Evolutionary conservation across 2,113 vertebrate genomes (phyloP), one percentile per base, ranked within the genome.

Genomic region (Aegotheles bennettii): DNA sequence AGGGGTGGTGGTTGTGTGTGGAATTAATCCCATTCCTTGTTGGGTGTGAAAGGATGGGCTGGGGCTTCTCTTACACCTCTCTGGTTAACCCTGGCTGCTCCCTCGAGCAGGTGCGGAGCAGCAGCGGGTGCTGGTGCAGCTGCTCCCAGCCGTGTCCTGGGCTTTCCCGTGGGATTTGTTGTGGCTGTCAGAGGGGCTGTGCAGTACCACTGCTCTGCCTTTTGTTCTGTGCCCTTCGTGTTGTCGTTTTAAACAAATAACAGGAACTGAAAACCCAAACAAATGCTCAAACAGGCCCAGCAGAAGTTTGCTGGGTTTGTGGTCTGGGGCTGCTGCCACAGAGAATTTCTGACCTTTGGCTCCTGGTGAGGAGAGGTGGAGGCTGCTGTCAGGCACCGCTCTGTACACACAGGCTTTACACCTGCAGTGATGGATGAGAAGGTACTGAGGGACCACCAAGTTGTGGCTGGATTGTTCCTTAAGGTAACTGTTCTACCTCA

Each of bases 321-420:
- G 0, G 16, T 11, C 64, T 5, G 10, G 11, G 7, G 17, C 0
- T 3, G 45, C 16, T 20, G 16, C 43, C 20, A 45, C 12, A 24
- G 63, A 20, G 70, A n/a, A 8, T n/a, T 76, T 63, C 11, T 68
- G 59, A 61, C 59, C 54, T 80, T 59, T 76, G 50, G 35, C 40
- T 81, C 28, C 13, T 1, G 0, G 2, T 1, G 45, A 38, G 50
- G 48, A 16, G 28, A 47, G 3, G 0, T 0, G 3, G 63, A 79
- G 38, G 25, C 63, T 60, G 64, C 40, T 60, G 43, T 69, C 69
- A n/a, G 3, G 25, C 47, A 1, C 40, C 6, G 59, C 45, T 42
- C 48, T 3, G 2, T 10, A 4, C 6, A 2, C 0, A 12, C 3
- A 5, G 28, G 9, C 50, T 26, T 25, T 9, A 33, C 48, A 48